Conservation (phyloP, 2,113 vertebrate species). For the Caretta caretta region DNA sequence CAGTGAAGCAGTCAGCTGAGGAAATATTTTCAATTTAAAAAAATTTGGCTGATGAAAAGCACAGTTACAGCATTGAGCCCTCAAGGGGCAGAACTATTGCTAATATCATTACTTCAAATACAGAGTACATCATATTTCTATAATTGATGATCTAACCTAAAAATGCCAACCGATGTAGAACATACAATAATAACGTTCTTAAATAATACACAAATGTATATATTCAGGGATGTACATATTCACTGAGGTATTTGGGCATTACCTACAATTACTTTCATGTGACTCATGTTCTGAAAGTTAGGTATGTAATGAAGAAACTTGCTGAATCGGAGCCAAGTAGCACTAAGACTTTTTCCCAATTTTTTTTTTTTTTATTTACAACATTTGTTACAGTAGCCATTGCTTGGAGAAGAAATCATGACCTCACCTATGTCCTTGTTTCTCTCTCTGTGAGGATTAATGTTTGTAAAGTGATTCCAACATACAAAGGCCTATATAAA, state of each 20-base stretch:
- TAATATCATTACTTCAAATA: neutral
- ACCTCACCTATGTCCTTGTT: neutral
- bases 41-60: neutral
- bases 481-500: neutral
- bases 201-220: neutral
- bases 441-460: neutral
- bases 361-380: neutral
- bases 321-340: neutral
- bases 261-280: neutral
- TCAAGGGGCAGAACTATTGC: neutral
- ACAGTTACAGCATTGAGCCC: neutral
- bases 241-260: no score
- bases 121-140: no score
- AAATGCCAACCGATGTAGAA: no score
- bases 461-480: neutral
- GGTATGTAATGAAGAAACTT: neutral
- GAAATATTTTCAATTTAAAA: neutral
- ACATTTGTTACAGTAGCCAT: neutral
- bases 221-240: neutral
- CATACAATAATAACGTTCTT: no score
- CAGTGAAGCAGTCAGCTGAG: neutral
- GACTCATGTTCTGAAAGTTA: neutral
- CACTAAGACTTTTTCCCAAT: neutral
- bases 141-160: no score
- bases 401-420: neutral